These are phyloP conservation scores for Subanguina moxae DNA, from an alignment of 1,140 invertebrate genomes.

Conservation along the genomic window DNA sequence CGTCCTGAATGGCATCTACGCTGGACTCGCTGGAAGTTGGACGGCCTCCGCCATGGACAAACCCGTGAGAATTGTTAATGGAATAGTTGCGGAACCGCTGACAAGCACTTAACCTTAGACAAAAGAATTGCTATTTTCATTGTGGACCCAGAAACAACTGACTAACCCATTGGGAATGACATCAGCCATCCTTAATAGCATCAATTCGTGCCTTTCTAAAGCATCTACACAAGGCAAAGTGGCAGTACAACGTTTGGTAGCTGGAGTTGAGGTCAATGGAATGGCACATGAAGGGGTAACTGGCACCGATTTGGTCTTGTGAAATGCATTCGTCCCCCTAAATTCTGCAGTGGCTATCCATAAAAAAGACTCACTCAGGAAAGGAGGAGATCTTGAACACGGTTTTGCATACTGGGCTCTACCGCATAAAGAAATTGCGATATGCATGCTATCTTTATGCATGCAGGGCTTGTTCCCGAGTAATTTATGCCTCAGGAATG, in stretches of 20 bases:
- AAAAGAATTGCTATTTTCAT: background rate
- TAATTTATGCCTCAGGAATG: no score
- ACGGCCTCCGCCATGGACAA: conserved; percentile 18
- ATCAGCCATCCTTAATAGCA: conserved; percentile 75
- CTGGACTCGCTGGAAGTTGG: background rate
- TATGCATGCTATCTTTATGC: no score
- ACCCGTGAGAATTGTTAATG: conserved; percentile 60
- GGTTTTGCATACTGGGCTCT: no score
- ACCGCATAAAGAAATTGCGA: no score
- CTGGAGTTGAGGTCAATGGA: background rate
- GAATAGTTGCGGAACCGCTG: background rate
- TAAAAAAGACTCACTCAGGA: no score
- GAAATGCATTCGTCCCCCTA: conserved; percentile 21
- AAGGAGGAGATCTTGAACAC: no score
- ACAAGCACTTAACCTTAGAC: background rate
- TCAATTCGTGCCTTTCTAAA: conserved; percentile 75
- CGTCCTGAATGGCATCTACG: background rate
- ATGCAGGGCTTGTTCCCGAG: no score
- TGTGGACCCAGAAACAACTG: conserved; percentile 59
- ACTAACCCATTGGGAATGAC: conserved; percentile 68
- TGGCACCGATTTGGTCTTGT: conserved; percentile 33
- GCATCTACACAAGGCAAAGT: conserved; percentile 73
- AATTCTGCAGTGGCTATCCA: no score
- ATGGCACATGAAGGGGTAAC: background rate
- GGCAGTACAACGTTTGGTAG: conserved; percentile 17